Conservation (phyloP, 1,140 invertebrate genomes). For the Reticulitermes speratus region DNA sequence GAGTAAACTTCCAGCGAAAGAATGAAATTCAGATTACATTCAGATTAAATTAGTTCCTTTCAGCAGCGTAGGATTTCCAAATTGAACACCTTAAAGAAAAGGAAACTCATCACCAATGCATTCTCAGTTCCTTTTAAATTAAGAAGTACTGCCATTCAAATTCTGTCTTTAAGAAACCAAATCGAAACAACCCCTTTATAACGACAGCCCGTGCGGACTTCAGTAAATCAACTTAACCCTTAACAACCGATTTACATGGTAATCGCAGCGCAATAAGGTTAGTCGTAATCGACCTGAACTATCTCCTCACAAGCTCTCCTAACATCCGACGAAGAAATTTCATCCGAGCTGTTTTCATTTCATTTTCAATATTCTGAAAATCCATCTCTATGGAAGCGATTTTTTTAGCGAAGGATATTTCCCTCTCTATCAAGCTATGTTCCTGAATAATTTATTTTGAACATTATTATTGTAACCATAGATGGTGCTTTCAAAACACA, state of each 20-base stretch:
- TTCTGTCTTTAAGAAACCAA: not conserved
- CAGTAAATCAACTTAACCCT: conserved; percentile 16
- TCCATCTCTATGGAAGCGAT: not conserved
- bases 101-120: not conserved
- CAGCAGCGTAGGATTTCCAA: too few species aligned
- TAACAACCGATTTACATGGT: conserved; percentile 12
- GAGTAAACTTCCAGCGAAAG: too few species aligned
- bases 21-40: too few species aligned
- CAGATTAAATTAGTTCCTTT: too few species aligned
- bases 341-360: not conserved
- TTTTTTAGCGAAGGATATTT: not conserved
- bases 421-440: not conserved
- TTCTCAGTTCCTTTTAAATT: not conserved
- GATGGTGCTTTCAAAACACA: not conserved
- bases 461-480: conserved; percentile 9
- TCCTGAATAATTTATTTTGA: not conserved
- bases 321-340: not conserved
- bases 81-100: not conserved
- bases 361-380: conserved; percentile 17
- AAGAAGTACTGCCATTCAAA: not conserved
- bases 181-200: not conserved
- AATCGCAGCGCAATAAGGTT: not conserved
- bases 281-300: not conserved
- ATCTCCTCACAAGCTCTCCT: not conserved
- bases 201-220: not conserved